Base-by-base conservation (phyloP, 2,888 invertebrate genomes). In the Phasia obesa region DNA sequence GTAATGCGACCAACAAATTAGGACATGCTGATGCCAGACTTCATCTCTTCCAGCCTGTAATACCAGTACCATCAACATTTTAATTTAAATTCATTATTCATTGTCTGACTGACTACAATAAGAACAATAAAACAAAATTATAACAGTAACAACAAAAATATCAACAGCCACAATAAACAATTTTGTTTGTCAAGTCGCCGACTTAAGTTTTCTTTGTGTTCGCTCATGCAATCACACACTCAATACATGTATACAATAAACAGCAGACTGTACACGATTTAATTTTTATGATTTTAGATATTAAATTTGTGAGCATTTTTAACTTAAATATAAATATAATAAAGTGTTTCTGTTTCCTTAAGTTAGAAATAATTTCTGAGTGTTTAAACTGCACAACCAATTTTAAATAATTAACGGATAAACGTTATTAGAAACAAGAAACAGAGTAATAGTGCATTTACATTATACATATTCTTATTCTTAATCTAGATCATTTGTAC, bases 1-100 rank as follows among this genome's bases (percentile, higher is more conserved):
- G 91, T 86, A 90, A 90, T 81, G 92, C 91, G 64, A 90, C 90
- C 60, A 91, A 91, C 69, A 91, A 90, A 86, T 82, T 91, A 84
- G 91, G 92, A 17, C 88, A 90, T 42, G 88, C 88, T 79, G 90
- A 90, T 79, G 90, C 90, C 44, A 88, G 89, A 64, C 86, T 91
- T 74, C 88, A 91, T 86, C 87, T 91, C 74, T 91, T 89, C 85
- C 88, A 89, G 87, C 85, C 88, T 70, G 87, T 89, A 73, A 90
- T 90, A 80, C 90, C 89, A 62, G 89, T 90, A 81, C 88, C 90
- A 62, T 85, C 86, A 27, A 73, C 84, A 15, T 84, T 74, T 70
- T 83, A 71, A 79, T 79, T 79, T 70, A 79, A 60, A 71, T 69
- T 75, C 65, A 83, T 83, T 78, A 60, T 51, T 82, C 60, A 79